These are phyloP conservation scores for Seriola quinqueradiata DNA, from an alignment of 2,113 vertebrate species.

Conservation along the genomic window DNA sequence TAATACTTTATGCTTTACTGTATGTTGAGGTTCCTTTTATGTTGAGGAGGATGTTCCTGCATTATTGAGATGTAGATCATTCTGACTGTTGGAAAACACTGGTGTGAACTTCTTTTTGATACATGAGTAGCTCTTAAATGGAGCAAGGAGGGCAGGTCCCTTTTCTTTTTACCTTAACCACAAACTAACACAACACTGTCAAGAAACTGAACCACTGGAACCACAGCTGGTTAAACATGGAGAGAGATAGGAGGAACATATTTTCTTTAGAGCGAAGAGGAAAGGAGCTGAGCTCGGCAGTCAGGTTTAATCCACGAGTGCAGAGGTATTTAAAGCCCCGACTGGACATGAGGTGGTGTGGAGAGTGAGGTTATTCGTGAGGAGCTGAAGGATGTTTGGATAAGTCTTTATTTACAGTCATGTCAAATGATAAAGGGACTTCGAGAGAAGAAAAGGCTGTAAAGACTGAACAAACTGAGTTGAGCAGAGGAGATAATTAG, in stretches of 20 bases:
- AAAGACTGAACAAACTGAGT: not conserved
- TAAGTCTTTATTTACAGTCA: constrained; percentile 12
- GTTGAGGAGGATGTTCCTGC: no score
- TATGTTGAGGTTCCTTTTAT: no score
- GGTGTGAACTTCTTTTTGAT: no score
- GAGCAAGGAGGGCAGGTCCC: not conserved
- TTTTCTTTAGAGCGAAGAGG: not conserved
- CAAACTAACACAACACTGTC: not conserved
- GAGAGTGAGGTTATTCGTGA: not conserved
- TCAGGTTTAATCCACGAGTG: not conserved
- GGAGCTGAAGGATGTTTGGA: not conserved
- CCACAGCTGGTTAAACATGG: constrained; percentile 17
- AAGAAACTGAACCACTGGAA: not conserved
- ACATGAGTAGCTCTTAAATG: not conserved
- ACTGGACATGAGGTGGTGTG: not conserved
- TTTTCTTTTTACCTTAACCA: not conserved
- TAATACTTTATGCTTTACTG: no score
- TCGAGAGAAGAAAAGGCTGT: not conserved
- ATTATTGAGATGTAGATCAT: no score
- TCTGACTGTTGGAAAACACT: not conserved
- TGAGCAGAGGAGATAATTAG: not conserved
- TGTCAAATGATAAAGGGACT: not conserved
- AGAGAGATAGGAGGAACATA: not conserved
- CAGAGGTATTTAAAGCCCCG: not conserved
- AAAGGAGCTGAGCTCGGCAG: not conserved